Evolutionary conservation across 2,797 vertebrate genomes (phyloP), one percentile per base, ranked within the genome.

Genomic region (Micromesistius poutassou): DNA sequence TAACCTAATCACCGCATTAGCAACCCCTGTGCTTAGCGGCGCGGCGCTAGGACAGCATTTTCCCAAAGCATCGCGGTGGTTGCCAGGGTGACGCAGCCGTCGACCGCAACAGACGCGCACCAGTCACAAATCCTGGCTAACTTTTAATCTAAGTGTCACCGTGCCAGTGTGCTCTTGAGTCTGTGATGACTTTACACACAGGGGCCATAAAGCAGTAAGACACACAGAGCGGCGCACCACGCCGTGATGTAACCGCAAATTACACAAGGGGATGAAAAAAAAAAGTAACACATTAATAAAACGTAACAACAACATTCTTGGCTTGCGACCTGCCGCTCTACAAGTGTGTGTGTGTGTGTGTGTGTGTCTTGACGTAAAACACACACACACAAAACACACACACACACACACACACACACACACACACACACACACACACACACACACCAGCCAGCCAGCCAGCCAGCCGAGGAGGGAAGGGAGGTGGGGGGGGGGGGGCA

Each of bases 301-400:
- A 68, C 10, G 9, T 68, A 68, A 28, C 62, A 68, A 28, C 25
- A 62, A 19, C 55, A 68, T 68, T 68, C 62, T 28, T 68, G 62
- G 62, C 62, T 68, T 68, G 62, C 8, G 62, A 68, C 62, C n/a
- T 25, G 62, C 62, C 10, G 62, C 13, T 28, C 62, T 9, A 12
- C 83, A 87, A 77, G 78, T 78, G 75, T 83, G 78, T 82, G 81
- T 79, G 73, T 87, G 80, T 74, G 35, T 33, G 30, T 36, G 19
- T n/a, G n/a, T n/a, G n/a, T n/a, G n/a, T n/a, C 71, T 19, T 75
- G 76, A 75, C 86, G 88, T 90, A 93, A 84, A 76, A 81, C 40
- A 77, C 62, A 75, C 42, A 30, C 33, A 16, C 72, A 82, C 79
- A n/a, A n/a, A n/a, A 83, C 79, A 82, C 76, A 82, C 82, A 75